Evolutionary conservation across 2,113 vertebrate genomes (phyloP), one percentile per base, ranked within the genome.

Genomic region (Clinocottus analis): DNA sequence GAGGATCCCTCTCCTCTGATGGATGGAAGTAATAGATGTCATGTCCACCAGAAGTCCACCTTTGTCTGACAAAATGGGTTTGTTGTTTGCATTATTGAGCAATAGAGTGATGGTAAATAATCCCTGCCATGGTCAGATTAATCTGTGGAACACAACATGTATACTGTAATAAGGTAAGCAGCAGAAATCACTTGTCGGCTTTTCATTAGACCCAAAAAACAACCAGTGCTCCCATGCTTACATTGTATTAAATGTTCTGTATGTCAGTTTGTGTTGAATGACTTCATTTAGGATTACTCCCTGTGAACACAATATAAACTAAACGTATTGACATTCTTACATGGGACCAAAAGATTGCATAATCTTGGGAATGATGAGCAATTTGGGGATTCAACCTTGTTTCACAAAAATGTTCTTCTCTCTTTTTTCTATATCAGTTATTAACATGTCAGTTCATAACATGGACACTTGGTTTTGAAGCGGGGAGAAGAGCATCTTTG

Each of bases 51-150:
- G n/a, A 35, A 67, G 21, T 1, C 19, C 1, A 1, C 33, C 21
- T 75, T 16, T 8, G 2, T 39, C 14, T 51, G 16, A 37, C 33
- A 45, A 63, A 72, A 47, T 3, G 41, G 21, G 43, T 47, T 29
- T 45, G 21, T 62, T 64, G 21, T 62, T 64, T 21, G 6, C 37
- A 23, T 11, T 13, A 10, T 29, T 45, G 1, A 33, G 49, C 23
- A 47, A 37, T 70, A n/a, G 62, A 29, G 19, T 55, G n/a, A 60
- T 58, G n/a, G 25, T 25, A 11, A 53, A 80, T 23, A 33, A 49
- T 59, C 16, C 8, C 41, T 72, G n/a, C 29, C 9, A 7, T 25
- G 23, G 4, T 39, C 12, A 9, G 27, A 65, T 65, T 65, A 49
- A 58, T 29, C 17, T 35, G 8, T 6, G 7, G 16, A 35, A 9